Base-by-base conservation (phyloP, 2,113 vertebrate genomes). In the Chiloscyllium plagiosum region DNA sequence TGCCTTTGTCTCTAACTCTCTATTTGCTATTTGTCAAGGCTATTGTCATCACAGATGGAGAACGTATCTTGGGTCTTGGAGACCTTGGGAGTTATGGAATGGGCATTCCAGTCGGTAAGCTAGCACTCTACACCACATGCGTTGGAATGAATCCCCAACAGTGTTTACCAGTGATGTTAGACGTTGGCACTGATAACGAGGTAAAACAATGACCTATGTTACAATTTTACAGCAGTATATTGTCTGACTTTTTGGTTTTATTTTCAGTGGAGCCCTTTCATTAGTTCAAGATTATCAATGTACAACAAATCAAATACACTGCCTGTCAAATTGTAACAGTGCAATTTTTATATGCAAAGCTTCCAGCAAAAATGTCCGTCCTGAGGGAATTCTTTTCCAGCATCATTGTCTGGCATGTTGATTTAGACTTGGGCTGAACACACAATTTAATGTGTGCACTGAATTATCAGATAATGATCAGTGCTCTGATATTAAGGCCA, bases 51-150 rank as follows among this genome's bases (percentile, higher is more conserved):
- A 99, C 99, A 0, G 99, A 99, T 3, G 99, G 99, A 96, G 99
- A 99, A 96, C 98, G 99, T 96, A 99, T 99, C 97, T 98, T 99
- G 96, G 99, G 99, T 66, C 97, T 99, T 95, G 99, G 99, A 96
- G 99, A 99, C 97, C 98, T 99, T 96, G 99, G 99, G 96, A 98
- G 98, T 96, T 98, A 99, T 61, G 99, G 99, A 29, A 99, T 99
- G 99, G 99, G 99, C 96, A 99, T 99, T 97, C 99, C 99, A 1
- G 99, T 99, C 96, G 99, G 99, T 42, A 99, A 99, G 97, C 96
- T 99, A 97, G 99, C 99, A 89, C 98, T 99, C 47, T 99, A 99
- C 97, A 99, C 99, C 0, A 98, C 98, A 1, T 99, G 99, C 2
- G 99, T 99, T 96, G 99, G 99, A 92, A 96, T 99, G 96, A 98